Evolutionary conservation across 2,888 invertebrate species (phyloP), one percentile per base, ranked within the genome.

Genomic region (Hedya salicella): DNA sequence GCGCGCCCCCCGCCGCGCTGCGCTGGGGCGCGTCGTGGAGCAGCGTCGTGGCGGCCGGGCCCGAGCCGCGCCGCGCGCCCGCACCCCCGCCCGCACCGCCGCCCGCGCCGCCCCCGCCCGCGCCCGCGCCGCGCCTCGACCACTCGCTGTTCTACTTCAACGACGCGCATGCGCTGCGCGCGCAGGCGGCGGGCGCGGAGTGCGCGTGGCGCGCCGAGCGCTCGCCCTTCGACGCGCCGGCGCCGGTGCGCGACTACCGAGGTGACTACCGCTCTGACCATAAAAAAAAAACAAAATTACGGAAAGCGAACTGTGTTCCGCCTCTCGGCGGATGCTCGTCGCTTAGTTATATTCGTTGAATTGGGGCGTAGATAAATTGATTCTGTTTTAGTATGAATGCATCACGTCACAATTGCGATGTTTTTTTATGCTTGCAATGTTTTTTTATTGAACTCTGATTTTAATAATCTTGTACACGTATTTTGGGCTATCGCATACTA

Each of bases 71-170:
- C 74, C 71, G n/a, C 48, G 83, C 87, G 0, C 82, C 84, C 73
- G 72, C 76, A 68, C 73, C 75, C 14, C 73, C 72, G 62, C 74
- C 71, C 49, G 72, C 72, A 46, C 64, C 53, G 56, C 36, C 14
- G 56, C 59, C 46, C 36, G 40, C 68, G 63, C 67, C 67, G 52
- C 62, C 66, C 64, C 48, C 68, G 54, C 61, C 69, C 53, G 76
- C 53, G 63, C 48, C 54, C 46, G 19, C 64, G 30, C 68, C 70
- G 78, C 56, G 71, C 64, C 14, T 70, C 67, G 74, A 63, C 95
- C 75, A 94, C 95, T 30, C 78, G 95, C 70, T 74, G 63, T 74
- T 74, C 70, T 74, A 72, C 70, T 25, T 92, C 95, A 3, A 93
- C 95, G 71, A 65, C 59, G 71, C 61, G 56, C 50, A 19, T 44